Percentiles rank a stretch among this genome's conserved stretches.
Evolutionary conservation across 2,888 invertebrate species (phyloP).

Genomic region (Apamea anceps): DNA sequence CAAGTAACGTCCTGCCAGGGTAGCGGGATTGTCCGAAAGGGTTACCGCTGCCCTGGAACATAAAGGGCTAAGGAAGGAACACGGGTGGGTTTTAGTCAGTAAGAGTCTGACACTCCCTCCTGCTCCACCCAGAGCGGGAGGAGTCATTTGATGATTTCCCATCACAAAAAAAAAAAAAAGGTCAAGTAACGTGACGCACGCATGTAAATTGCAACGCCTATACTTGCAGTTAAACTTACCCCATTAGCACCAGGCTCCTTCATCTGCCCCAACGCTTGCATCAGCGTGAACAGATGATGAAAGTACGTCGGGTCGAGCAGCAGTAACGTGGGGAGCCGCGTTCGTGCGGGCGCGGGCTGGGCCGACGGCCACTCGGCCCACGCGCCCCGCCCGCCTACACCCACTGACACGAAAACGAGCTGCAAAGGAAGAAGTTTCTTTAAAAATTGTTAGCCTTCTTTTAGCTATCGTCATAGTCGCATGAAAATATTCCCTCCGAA

Average conservation of each 20-base stretch:
- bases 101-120: no score
- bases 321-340: conserved; percentile 95
- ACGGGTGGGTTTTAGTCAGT: no score
- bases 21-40: no score
- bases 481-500: background rate
- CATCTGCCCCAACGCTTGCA: conserved; percentile 97
- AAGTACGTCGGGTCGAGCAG: conserved; percentile 96
- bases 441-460: background rate
- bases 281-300: conserved; percentile 96
- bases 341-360: conserved; percentile 96
- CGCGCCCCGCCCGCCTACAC: conserved; percentile 93
- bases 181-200: background rate
- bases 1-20: background rate
- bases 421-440: conserved; percentile 70
- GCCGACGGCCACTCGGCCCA: conserved; percentile 95
- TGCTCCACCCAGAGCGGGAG: no score
- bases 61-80: no score
- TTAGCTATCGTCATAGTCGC: background rate
- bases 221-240: conserved; percentile 78
- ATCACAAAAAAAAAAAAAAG: no score
- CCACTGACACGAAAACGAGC: conserved; percentile 97
- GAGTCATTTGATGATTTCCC: no score
- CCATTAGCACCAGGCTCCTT: conserved; percentile 94
- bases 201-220: no score
- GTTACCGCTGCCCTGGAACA: no score